Percentiles rank a stretch among this genome's conserved stretches.
Conservation (phyloP, 2,113 vertebrate species). For the Cottus gobio region DNA sequence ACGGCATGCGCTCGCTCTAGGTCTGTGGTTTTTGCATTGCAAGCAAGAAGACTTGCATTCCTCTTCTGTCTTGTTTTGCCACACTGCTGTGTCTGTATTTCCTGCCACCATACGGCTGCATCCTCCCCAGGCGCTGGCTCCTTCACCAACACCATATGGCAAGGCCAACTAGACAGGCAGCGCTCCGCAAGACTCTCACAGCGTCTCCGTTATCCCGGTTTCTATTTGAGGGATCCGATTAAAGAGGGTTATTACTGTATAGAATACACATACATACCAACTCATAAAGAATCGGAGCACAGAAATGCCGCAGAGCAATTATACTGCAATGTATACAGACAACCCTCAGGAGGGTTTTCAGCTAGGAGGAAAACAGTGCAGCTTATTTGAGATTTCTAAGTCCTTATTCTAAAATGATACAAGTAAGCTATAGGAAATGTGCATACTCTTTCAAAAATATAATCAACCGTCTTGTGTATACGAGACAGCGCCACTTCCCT, state of each 20-base stretch:
- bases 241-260: not conserved
- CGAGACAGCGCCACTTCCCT: not conserved
- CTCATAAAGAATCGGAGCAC: not conserved
- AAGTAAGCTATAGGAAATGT: not conserved
- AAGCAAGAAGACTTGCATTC: slow-evolving; percentile 21
- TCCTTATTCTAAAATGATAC: not conserved
- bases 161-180: slow-evolving; percentile 55
- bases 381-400: not conserved
- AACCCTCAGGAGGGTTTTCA: not conserved
- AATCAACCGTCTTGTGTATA: not conserved
- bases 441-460: not conserved
- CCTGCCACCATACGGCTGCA: slow-evolving; percentile 77
- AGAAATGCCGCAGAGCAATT: not conserved
- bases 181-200: slow-evolving; percentile 23
- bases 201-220: slow-evolving; percentile 23
- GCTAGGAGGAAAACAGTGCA: slow-evolving; percentile 4
- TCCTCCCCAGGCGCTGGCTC: slow-evolving; percentile 70
- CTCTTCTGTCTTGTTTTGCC: slow-evolving; percentile 55
- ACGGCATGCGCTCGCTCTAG: slow-evolving; percentile 1
- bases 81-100: slow-evolving; percentile 62
- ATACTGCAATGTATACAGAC: not conserved
- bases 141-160: slow-evolving; percentile 75
- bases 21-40: slow-evolving; percentile 19
- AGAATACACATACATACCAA: not conserved
- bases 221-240: slow-evolving; percentile 9